Base-by-base conservation (phyloP, 2,888 invertebrate genomes). In the Spilarctia lutea region DNA sequence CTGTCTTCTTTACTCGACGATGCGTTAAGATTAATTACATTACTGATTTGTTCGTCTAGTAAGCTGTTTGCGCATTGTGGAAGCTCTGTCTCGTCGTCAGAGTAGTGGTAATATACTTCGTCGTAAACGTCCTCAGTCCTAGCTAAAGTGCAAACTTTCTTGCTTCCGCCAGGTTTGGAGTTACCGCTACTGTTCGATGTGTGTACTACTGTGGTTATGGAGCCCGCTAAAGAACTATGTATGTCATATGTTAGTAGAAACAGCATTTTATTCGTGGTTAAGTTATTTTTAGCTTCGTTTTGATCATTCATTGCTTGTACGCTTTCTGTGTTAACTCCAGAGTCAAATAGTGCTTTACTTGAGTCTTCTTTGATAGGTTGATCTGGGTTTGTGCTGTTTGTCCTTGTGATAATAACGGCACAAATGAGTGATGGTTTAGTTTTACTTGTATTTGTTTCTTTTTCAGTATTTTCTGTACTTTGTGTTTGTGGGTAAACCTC, bases 281-380 rank as follows among this genome's bases (percentile, higher is more conserved):
- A 80, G 80, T 94, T 94, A 86, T 95, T 96, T 77, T 97, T 97
- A 0, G 97, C 97, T 91, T 97, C 97, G 87, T 97, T 97, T 75
- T 98, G 97, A 88, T 97, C 97, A 89, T 98, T 98, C 96, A 98
- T 97, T 24, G 97, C 97, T 84, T 97, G 97, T 16, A 98, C 97
- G 74, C 89, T 94, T 80, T 95, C 95, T 75, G 91, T 90, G 77
- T 93, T 92, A 2, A 88, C 90, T n/a, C 93, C 93, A 0, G 92
- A 91, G 75, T 95, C 94, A 78, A 95, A 95, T 13, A 95, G 88
- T 0, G 92, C 93, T 88, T 95, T 95, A 80, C 94, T 94, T 11
- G 91, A 91, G 80, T 95, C 94, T 35, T 94, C 95, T 77, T 90
- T 90, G 75, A 94, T 93, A 1, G 95, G 93, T 75, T 91, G 90